Base-by-base conservation (phyloP, 2,797 vertebrate genomes). In the Neomorphus geoffroyi region DNA sequence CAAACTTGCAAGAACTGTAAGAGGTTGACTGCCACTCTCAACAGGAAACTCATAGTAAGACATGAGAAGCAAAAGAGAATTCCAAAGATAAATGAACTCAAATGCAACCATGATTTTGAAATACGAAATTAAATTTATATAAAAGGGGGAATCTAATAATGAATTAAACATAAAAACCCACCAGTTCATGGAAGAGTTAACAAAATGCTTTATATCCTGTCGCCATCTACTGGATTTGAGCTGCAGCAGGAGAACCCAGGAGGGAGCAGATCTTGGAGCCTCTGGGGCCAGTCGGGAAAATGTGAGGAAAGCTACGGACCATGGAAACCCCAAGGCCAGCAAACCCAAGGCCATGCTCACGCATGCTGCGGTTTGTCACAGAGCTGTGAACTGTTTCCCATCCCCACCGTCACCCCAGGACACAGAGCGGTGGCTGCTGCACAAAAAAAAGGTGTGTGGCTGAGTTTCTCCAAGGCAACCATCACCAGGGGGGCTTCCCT, bases 211-310 rank as follows among this genome's bases (percentile, higher is more conserved):
- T 96, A n/a, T 93, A 92, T 93, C 95, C 91, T 96, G 80, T 94
- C 92, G 95, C 96, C 96, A 96, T 96, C 96, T 96, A 17, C 96
- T 94, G 96, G 96, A 32, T 28, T 48, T 10, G 62, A 79, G 54
- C 66, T 74, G 92, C 79, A 95, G 93, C 50, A 26, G 73, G 86
- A 80, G 67, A 64, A 50, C 8, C 14, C 0, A 22, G 35, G 45
- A 43, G 30, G 8, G 9, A 48, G 45, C 7, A 18, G 24, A 37
- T 10, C 4, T 2, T 2, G 5, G 80, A 39, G 54, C 27, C 28
- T 88, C 54, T n/a, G 24, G 39, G 48, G 46, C 2, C n/a, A 4
- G 24, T 11, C 1, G 1, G 23, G n/a, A 19, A 41, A 33, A 23
- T 0, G 6, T 0, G 1, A 37, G n/a, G n/a, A n/a, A n/a, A n/a